Evolutionary conservation across 2,888 invertebrate genomes (phyloP).

Genomic region (Danaus chrysippus): DNA sequence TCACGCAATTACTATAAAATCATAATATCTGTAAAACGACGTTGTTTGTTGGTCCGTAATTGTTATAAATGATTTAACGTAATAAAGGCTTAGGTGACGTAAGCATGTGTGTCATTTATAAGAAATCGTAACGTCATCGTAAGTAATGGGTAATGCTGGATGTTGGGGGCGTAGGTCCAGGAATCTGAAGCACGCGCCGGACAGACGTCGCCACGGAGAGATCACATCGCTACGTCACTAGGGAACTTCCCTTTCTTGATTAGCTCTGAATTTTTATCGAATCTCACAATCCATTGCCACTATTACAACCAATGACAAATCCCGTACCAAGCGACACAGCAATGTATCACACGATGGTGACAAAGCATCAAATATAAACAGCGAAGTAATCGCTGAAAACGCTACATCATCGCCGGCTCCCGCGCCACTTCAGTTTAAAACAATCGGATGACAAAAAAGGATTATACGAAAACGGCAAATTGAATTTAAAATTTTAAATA

Average conservation of each 20-base stretch:
- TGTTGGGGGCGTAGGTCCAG: constrained; percentile 46
- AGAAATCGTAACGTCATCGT: constrained; percentile 69
- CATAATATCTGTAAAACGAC: constrained; percentile 50
- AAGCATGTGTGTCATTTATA: constrained; percentile 51
- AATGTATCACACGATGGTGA: constrained; percentile 46
- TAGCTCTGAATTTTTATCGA: constrained; percentile 32
- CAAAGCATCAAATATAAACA: constrained; percentile 40
- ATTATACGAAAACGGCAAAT: constrained; percentile 62
- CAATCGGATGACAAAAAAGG: constrained; percentile 63
- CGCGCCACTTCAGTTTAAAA: constrained; percentile 61
- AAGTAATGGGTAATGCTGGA: constrained; percentile 71
- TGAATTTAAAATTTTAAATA: constrained; percentile 59
- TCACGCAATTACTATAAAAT: constrained; percentile 41
- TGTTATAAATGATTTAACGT: constrained; percentile 68
- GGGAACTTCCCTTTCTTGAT: constrained; percentile 50
- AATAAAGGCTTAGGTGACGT: constrained; percentile 64
- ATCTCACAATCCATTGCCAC: constrained; percentile 46
- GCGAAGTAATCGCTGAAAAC: constrained; percentile 47
- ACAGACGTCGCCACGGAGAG: constrained; percentile 53
- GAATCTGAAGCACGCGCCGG: constrained; percentile 75
- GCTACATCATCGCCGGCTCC: constrained; percentile 68
- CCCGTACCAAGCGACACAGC: constrained; percentile 37
- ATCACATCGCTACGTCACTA: constrained; percentile 72
- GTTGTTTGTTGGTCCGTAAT: constrained; percentile 63
- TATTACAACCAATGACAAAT: constrained; percentile 41